Percentiles rank a stretch among this genome's conserved stretches.
phyloP scores from a whole-genome alignment of 2,888 invertebrate species.

The Drosophila pseudotalamancana region DNA sequence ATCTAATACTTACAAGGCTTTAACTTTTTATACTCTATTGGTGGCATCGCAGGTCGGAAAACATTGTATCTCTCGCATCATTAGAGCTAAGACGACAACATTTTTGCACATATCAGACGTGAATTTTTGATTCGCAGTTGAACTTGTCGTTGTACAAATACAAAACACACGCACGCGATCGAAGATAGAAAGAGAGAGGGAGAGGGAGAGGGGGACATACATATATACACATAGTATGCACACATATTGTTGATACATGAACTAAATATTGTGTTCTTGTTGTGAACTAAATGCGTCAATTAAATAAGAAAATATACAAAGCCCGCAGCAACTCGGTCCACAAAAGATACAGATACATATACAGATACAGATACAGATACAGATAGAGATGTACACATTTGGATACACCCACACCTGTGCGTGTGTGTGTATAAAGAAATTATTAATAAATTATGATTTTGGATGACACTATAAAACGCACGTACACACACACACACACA shows the following conservation, averaged over 20 bases:
- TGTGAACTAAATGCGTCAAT: slow-evolving; percentile 75
- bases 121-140: slow-evolving; percentile 33
- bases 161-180: not conserved
- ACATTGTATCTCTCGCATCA: no score
- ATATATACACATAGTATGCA: not conserved
- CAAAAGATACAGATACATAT: no score
- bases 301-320: slow-evolving; percentile 56
- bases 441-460: slow-evolving; percentile 76
- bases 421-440: slow-evolving; percentile 36
- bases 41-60: no score
- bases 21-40: no score
- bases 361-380: slow-evolving; percentile 5
- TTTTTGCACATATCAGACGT: slow-evolving; percentile 21
- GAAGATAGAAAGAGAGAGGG: not conserved
- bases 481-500: slow-evolving; percentile 3
- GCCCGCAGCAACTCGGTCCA: slow-evolving; percentile 14
- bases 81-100: no score
- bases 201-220: not conserved
- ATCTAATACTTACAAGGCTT: no score
- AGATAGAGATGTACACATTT: slow-evolving; percentile 14
- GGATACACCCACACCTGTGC: slow-evolving; percentile 32
- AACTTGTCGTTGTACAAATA: slow-evolving; percentile 11
- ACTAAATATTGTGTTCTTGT: slow-evolving; percentile 34
- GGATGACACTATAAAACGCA: slow-evolving; percentile 68
- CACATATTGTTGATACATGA: slow-evolving; percentile 38